Conservation (phyloP, 2,113 vertebrate genomes). For the Sander vitreus region DNA sequence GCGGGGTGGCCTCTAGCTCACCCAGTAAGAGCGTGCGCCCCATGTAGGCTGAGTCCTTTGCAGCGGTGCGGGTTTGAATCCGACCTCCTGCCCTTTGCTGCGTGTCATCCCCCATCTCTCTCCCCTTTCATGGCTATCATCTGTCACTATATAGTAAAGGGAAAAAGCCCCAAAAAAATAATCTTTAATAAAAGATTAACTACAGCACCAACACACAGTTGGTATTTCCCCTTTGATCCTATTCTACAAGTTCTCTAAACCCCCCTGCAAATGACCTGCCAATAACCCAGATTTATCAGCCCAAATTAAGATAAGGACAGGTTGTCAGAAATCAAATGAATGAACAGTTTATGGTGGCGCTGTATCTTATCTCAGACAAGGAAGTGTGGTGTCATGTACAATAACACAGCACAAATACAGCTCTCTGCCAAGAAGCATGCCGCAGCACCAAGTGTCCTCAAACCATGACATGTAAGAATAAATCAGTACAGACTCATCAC, state of each 20-base stretch:
- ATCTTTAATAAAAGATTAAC: neutral
- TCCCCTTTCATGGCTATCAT: too few species aligned
- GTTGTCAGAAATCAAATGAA: slow-evolving; percentile 68
- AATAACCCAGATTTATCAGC: slow-evolving; percentile 61
- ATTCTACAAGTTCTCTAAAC: slow-evolving; percentile 4
- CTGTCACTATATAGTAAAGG: too few species aligned
- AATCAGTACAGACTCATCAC: neutral
- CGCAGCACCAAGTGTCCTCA: neutral
- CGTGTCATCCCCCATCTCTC: too few species aligned
- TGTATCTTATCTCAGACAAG: slow-evolving; percentile 69
- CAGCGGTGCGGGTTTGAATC: too few species aligned
- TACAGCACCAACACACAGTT: neutral
- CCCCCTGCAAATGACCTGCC: slow-evolving; percentile 41
- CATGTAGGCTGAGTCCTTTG: too few species aligned
- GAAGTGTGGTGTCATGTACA: slow-evolving; percentile 62
- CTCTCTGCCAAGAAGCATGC: slow-evolving; percentile 4
- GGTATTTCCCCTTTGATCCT: slow-evolving; percentile 33
- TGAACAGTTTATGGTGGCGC: slow-evolving; percentile 40
- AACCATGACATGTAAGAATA: slow-evolving; percentile 25
- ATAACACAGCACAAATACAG: slow-evolving; percentile 12
- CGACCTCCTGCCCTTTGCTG: too few species aligned
- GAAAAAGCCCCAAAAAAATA: too few species aligned
- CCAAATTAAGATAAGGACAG: slow-evolving; percentile 76
- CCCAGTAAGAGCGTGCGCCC: too few species aligned
- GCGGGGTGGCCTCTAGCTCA: too few species aligned